Conservation (phyloP, 2,113 vertebrate species). For the Sula dactylatra region DNA sequence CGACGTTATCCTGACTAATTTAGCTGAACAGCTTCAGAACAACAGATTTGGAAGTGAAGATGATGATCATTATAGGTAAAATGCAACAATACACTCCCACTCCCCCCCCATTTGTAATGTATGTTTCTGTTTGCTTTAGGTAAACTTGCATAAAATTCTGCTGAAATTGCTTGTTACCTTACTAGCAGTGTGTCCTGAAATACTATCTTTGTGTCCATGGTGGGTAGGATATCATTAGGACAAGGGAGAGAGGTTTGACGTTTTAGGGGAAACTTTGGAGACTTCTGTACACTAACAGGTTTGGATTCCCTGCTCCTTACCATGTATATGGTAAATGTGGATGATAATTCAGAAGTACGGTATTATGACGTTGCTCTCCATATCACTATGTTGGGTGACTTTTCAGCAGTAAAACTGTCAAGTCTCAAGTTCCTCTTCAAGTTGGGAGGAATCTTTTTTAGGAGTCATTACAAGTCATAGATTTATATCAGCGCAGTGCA, state of each 20-base stretch:
- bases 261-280: not conserved
- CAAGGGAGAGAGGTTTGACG: not conserved
- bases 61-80: slow-evolving; percentile 95
- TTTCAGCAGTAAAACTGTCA: not conserved
- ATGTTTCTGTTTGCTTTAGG: not conserved
- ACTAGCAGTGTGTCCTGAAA: not conserved
- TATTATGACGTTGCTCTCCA: not conserved
- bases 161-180: not conserved
- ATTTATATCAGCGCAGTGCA: not conserved
- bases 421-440: not conserved
- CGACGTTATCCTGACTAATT: slow-evolving; percentile 91
- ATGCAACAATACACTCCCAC: not conserved
- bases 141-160: not conserved
- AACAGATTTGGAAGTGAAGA: slow-evolving; percentile 97
- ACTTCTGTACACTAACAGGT: not conserved
- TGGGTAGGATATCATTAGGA: not conserved
- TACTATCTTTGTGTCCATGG: not conserved
- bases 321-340: not conserved
- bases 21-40: slow-evolving; percentile 94
- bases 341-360: not conserved
- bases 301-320: not conserved
- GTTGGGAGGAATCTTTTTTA: not conserved
- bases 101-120: not conserved
- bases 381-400: not conserved
- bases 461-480: not conserved